Evolutionary conservation across 2,797 vertebrate genomes (phyloP), one percentile per base, ranked within the genome.

Genomic region (Premnoplex brunnescens): DNA sequence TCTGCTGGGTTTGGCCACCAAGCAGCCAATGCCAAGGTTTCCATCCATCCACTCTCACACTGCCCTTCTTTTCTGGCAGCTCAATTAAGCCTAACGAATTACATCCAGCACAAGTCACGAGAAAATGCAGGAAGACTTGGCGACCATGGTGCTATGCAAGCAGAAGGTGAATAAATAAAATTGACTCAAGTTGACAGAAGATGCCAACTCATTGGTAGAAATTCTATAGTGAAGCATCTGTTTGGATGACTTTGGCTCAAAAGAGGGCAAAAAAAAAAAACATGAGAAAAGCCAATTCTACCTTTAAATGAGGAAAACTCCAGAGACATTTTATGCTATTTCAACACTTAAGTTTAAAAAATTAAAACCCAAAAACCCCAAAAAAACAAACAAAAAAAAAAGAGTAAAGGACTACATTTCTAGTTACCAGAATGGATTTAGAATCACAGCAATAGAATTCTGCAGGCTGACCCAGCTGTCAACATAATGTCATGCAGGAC

Each of bases 111-210:
- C 32, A 32, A 93, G 78, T 71, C 93, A 93, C 5, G 5, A 74
- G 71, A 56, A 93, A 93, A 78, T 1, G 2, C 87, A 79, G 52
- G 84, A 85, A 78, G 74, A 82, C 77, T 86, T 89, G 89, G 77
- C 13, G 3, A 82, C 71, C 0, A 2, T 7, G 24, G 63, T 88
- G 87, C 87, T 93, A 89, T 67, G 78, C 89, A 94, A 91, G 91
- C 78, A 91, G 75, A 85, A 74, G 91, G 72, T 60, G 60, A 91
- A 85, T 88, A 96, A 94, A 93, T 89, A 93, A 89, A 92, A 91
- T 81, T 79, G 89, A 94, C 80, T 93, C 27, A 43, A 76, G 59
- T 26, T 92, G 74, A 89, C 84, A 93, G 87, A 94, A 77, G 73
- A 89, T 78, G 52, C 59, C 73, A 72, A 23, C 66, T 78, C 18